Evolutionary conservation across 2,797 vertebrate species (phyloP), one percentile per base, ranked within the genome.

Genomic region (Coracias cyanogaster): DNA sequence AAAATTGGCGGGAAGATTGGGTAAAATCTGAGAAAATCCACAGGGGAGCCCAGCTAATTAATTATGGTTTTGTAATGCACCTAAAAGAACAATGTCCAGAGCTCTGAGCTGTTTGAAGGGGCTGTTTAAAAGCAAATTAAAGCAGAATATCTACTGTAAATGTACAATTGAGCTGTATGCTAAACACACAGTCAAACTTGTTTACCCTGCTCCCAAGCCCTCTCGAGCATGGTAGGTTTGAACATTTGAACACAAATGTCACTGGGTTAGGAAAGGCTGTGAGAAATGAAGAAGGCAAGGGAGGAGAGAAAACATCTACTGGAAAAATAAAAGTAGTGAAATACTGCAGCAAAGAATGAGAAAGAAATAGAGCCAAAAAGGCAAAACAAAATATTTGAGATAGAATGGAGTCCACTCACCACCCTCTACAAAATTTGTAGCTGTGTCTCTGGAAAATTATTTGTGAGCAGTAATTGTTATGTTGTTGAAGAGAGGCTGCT

Each of bases 121-220:
- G 64, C 84, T 94, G 90, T 87, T 96, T 97, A 96, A 96, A 96
- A 95, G 85, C 94, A 97, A 97, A 97, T 97, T 96, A 96, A 95
- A 83, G 73, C 65, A 89, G 95, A 96, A 78, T 96, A 90, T 95
- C 90, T 96, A 94, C 96, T 97, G 96, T 97, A 97, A 97, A 95
- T 82, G 87, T 87, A 96, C 83, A 95, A 93, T 93, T 94, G 85
- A 91, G 66, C 81, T 94, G 84, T 79, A 64, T 76, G 73, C 92
- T 89, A 89, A 94, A 90, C 62, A 87, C 84, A 26, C 8, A 94
- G 82, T 45, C 67, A 76, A 95, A 92, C 85, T 90, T 97, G 94
- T 97, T 97, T 97, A 87, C 85, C 43, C 91, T 86, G 37, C 74
- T 94, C 31, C 92, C 81, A 64, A 95, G 69, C 60, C 81, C 81